A percentile compares a stretch with the other conserved stretches of the same genome.
phyloP scores from a whole-genome alignment of 2,888 invertebrate species.

The Diogma glabrata region DNA sequence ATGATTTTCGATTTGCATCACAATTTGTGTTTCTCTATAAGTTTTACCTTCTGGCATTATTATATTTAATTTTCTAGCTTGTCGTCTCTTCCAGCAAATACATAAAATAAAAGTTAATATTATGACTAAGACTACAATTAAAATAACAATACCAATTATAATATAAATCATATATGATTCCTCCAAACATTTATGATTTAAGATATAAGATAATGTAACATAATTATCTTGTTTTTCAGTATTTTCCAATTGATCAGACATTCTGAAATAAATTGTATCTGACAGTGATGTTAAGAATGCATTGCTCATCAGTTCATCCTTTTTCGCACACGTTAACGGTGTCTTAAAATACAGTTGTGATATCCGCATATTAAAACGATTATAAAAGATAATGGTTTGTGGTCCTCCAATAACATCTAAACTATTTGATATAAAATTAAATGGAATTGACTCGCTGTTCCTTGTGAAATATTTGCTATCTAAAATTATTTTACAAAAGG shows the following conservation, averaged over 20 bases:
- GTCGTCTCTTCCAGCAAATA: conserved; percentile 41
- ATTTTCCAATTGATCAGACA: not conserved
- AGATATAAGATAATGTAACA: conserved; percentile 26
- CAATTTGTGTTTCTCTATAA: conserved; percentile 75
- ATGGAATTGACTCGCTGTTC: conserved; percentile 22
- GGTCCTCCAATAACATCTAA: conserved; percentile 23
- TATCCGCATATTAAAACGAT: conserved; percentile 28
- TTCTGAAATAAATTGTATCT: conserved; percentile 27
- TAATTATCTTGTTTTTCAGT: not conserved
- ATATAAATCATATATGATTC: conserved; percentile 35
- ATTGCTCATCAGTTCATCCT: conserved; percentile 22
- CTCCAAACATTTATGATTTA: conserved; percentile 26
- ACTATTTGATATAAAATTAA: conserved; percentile 32
- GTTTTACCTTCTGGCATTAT: conserved; percentile 72
- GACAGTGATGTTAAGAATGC: conserved; percentile 28
- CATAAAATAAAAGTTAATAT: conserved; percentile 37
- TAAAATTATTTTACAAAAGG: conserved; percentile 26
- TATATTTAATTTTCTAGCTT: conserved; percentile 49
- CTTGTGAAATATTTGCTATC: conserved; percentile 4
- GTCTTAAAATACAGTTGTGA: conserved; percentile 14
- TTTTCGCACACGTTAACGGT: conserved; percentile 27
- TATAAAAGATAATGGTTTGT: conserved; percentile 27
- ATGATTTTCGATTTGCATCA: conserved; percentile 74
- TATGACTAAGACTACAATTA: conserved; percentile 38
- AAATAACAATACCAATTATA: conserved; percentile 37